A percentile compares a stretch with the other conserved stretches of the same genome.
Conservation (phyloP, 1,140 invertebrate species). For the Belonocnema kinseyi region DNA sequence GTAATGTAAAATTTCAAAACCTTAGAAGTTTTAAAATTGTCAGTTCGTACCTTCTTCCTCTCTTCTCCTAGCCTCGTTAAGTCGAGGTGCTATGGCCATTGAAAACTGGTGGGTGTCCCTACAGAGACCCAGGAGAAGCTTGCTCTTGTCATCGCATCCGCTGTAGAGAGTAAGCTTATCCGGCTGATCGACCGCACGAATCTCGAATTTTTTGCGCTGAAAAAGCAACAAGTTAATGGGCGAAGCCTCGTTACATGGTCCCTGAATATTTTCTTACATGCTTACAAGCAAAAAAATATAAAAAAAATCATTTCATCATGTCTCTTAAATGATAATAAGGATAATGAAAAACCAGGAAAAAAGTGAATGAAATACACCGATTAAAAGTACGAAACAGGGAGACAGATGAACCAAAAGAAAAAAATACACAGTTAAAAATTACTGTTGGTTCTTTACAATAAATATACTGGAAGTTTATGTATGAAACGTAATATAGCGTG, state of each 20-base stretch:
- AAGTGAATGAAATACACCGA: too few species aligned
- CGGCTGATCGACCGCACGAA: slow-evolving; percentile 86
- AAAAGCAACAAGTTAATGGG: slow-evolving; percentile 47
- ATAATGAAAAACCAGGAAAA: too few species aligned
- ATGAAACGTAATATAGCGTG: too few species aligned
- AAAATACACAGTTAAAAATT: too few species aligned
- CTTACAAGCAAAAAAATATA: background rate
- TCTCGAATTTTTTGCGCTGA: slow-evolving; percentile 96
- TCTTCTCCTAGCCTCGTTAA: slow-evolving; percentile 85
- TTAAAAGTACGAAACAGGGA: too few species aligned
- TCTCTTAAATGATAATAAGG: too few species aligned
- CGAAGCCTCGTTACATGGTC: background rate
- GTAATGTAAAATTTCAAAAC: too few species aligned
- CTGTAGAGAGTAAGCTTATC: slow-evolving; percentile 93
- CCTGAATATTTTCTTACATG: background rate
- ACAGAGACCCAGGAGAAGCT: slow-evolving; percentile 91
- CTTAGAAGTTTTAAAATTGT: background rate
- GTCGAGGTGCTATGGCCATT: slow-evolving; percentile 90
- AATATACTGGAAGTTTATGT: too few species aligned
- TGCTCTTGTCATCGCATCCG: slow-evolving; percentile 92
- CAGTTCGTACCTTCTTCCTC: slow-evolving; percentile 82
- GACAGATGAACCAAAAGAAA: too few species aligned
- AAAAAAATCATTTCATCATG: too few species aligned
- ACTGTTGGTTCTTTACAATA: too few species aligned
- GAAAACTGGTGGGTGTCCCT: slow-evolving; percentile 95